Conservation (phyloP, 2,797 vertebrate species). For the Myotis findleyi region DNA sequence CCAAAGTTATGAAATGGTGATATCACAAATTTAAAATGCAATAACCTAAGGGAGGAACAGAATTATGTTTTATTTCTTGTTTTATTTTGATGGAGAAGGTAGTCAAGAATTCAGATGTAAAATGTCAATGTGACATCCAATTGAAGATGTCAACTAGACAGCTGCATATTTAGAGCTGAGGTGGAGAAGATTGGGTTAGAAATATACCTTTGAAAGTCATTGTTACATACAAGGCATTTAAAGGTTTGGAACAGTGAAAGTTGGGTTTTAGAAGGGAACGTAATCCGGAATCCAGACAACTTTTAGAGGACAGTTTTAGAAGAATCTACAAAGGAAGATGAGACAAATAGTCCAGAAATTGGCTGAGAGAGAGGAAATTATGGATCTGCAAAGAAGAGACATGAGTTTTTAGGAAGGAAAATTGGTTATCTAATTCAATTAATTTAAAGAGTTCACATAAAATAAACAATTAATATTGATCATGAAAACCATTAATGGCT, state of each 20-base stretch:
- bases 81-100: conserved; percentile 22
- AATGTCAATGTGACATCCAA: conserved; percentile 7
- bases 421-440: neutral
- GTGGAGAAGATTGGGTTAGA: conserved; percentile 22
- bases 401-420: neutral
- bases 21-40: neutral
- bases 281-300: neutral
- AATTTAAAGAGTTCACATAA: neutral
- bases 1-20: neutral
- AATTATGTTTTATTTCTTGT: neutral
- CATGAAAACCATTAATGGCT: neutral
- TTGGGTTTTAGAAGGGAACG: conserved; percentile 20
- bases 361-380: neutral
- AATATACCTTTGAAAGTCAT: conserved; percentile 48
- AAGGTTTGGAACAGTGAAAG: conserved; percentile 44
- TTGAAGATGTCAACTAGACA: conserved; percentile 40
- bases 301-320: neutral
- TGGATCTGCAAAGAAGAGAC: neutral
- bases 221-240: conserved; percentile 40
- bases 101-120: conserved; percentile 27
- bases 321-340: neutral
- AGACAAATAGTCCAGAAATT: neutral
- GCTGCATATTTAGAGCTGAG: conserved; percentile 27
- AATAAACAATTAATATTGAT: neutral
- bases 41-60: neutral